Base-by-base conservation (phyloP, 1,140 invertebrate species). In the Anthonomus grandis region DNA sequence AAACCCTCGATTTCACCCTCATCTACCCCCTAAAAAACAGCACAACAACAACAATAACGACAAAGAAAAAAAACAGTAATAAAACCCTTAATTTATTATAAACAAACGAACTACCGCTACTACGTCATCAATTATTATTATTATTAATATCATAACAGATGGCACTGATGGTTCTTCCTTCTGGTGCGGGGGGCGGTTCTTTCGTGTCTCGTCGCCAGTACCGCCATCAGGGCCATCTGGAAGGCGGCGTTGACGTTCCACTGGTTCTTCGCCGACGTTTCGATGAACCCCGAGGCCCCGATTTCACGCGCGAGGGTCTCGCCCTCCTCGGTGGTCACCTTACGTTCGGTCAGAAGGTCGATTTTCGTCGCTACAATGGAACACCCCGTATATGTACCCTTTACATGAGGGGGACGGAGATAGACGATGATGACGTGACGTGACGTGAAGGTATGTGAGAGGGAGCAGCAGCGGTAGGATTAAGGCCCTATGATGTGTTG, bases 311-410 rank as follows among this genome's bases (percentile, higher is more conserved):
- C 60, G 25, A 69, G 36, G n/a, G 49, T 48, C 22, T 62, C 55
- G 27, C 64, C 64, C 15, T 66, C 59, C 25, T 63, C 56, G 9
- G 57, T 57, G 10, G 42, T 56, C 18, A 61, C 57, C 52, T 64
- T 63, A 63, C 48, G 50, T 62, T 55, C 12, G 19, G 37, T 18
- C 6, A 58, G 69, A 15, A 86, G 71, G 73, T 86, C 85, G 44
- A 80, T 78, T 75, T 83, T 83, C 23, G 82, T 84, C 22, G 79
- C 80, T 82, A 52, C 19, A 66, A 64, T 61, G 9, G 8, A 1
- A 37, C 45, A 42, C 15, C 52, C 15, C 17, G 2, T 8, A 46
- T 53, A 13, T 41, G 2, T 13, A 3, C 1, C 1, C 18, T 2
- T 41, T 41, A 18, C 12, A 41, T 41, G 17, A 41, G 17, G 19